Percentiles rank a stretch among this genome's conserved stretches.
These are phyloP conservation scores for Apis dorsata DNA, from an alignment of 1,140 invertebrate species.

Conservation along the genomic window DNA sequence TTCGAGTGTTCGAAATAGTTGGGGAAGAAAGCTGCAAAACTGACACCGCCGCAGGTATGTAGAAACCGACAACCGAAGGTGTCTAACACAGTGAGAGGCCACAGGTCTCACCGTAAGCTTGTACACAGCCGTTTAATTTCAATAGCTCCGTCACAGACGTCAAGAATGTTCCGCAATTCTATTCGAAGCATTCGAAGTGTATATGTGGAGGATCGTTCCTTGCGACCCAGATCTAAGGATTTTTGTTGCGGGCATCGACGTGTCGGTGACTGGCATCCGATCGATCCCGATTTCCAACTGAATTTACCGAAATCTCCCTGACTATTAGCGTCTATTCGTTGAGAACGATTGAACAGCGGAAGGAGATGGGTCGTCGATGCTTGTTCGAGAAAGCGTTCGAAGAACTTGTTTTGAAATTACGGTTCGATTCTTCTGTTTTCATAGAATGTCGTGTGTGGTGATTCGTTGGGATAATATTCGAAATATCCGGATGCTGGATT, in stretches of 20 bases:
- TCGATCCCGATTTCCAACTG: constrained; percentile 26
- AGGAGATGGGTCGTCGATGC: not conserved
- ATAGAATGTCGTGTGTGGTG: no score
- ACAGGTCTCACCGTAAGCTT: constrained; percentile 38
- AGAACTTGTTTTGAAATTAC: no score
- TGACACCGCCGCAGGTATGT: constrained; percentile 61
- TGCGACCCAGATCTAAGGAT: constrained; percentile 27
- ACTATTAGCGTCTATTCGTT: constrained; percentile 36
- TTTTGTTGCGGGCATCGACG: constrained; percentile 18
- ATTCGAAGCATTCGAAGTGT: constrained; percentile 55
- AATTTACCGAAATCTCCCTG: constrained; percentile 28
- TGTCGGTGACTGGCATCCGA: constrained; percentile 28
- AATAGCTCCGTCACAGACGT: constrained; percentile 59
- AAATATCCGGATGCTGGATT: no score
- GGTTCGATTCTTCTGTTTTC: no score
- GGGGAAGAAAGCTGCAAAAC: constrained; percentile 62
- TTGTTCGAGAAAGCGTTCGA: not conserved
- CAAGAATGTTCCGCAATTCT: constrained; percentile 64
- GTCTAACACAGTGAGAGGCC: constrained; percentile 23
- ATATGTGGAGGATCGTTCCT: constrained; percentile 17
- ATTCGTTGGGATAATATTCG: no score
- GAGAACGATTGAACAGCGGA: constrained; percentile 10
- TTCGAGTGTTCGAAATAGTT: constrained; percentile 54
- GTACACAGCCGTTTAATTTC: constrained; percentile 59
- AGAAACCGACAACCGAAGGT: constrained; percentile 38